Evolutionary conservation across 2,888 invertebrate species (phyloP), one percentile per base, ranked within the genome.

Genomic region (Athetis lepigone): DNA sequence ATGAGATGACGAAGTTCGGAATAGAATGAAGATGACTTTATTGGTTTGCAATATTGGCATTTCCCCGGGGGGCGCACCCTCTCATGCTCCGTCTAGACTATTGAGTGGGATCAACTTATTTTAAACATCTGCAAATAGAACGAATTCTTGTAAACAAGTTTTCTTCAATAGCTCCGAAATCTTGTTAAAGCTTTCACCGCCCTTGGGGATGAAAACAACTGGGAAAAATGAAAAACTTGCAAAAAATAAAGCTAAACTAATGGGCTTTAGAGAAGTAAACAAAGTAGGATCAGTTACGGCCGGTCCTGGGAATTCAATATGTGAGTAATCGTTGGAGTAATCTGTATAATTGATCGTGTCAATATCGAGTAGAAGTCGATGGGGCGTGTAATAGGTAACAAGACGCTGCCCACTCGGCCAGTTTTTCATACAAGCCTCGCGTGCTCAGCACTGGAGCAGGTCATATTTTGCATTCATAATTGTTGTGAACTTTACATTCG

Each of bases 71-170:
- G 84, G 87, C 85, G 84, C 87, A 88, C 91, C 92, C 91, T 88
- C 85, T 61, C 63, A 62, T 58, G 69, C 78, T 70, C 80, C 87
- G 94, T 93, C 94, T 94, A 93, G 94, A 94, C 94, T 85, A 84
- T 56, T 74, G 74, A 84, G 83, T 82, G 83, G 81, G 84, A 90
- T 86, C 82, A 86, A 86, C 81, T 89, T 87, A 89, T 90, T 87
- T 84, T 81, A 76, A 80, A 80, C 74, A 86, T 89, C 83, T 83
- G 81, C 77, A 84, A 87, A 86, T 74, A 74, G 69, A 70, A 83
- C 76, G 79, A 81, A 78, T 79, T 78, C 79, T 80, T 82, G 84
- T 87, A 83, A 87, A 85, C 85, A 85, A 81, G 79, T 83, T 85
- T 85, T 86, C 81, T 73, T 70, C 71, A 71, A 70, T 71, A 73